Conservation (phyloP, 2,797 vertebrate species). For the Streptopelia turtur region DNA sequence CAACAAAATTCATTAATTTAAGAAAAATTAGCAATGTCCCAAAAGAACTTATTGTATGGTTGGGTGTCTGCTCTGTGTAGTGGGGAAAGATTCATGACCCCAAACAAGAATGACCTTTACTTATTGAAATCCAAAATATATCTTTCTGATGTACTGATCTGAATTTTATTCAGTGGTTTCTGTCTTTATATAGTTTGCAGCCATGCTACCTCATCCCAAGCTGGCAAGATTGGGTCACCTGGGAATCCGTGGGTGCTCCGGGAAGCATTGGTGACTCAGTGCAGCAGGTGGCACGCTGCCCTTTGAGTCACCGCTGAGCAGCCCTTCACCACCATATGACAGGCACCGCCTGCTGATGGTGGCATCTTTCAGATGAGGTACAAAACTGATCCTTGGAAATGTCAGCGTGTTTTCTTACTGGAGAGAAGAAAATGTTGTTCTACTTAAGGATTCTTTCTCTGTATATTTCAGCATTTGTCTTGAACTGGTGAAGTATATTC, state of each 20-base stretch:
- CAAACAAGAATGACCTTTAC: neutral
- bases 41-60: neutral
- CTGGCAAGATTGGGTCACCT: neutral
- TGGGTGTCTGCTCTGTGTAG: rapidly evolving
- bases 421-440: neutral
- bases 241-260: rapidly evolving
- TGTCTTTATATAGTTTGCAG: neutral
- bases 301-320: neutral
- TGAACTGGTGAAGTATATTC: neutral
- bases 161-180: neutral
- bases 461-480: neutral
- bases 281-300: neutral
- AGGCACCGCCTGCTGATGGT: neutral
- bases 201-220: neutral
- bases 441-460: neutral
- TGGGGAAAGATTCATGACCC: neutral
- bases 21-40: neutral
- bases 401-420: neutral
- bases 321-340: neutral
- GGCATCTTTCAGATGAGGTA: neutral
- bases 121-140: neutral
- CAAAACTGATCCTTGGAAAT: neutral
- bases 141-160: neutral
- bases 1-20: neutral
- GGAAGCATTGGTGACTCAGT: neutral